Conservation (phyloP, 2,113 vertebrate genomes). For the Clupea harengus region DNA sequence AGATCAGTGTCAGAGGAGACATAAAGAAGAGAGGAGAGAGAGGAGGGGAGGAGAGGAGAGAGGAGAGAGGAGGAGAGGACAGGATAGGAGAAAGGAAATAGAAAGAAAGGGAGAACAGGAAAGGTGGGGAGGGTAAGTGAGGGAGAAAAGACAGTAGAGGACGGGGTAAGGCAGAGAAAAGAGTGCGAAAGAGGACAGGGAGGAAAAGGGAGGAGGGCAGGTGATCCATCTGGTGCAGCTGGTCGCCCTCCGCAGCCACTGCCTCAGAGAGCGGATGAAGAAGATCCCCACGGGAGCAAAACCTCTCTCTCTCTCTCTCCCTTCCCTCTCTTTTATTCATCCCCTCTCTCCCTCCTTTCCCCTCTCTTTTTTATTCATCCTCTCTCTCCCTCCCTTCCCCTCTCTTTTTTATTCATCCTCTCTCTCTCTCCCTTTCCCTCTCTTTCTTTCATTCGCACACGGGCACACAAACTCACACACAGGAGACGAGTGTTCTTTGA, state of each 20-base stretch:
- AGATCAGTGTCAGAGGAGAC: background rate
- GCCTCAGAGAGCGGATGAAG: background rate
- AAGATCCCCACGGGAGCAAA: background rate
- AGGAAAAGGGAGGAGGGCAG: background rate
- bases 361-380: background rate
- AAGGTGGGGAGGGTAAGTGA: background rate
- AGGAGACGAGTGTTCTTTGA: conserved; percentile 24
- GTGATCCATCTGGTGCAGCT: conserved; percentile 14
- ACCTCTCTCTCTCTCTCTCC: background rate
- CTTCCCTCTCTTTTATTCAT: background rate
- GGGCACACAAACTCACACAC: background rate
- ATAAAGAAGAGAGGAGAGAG: too few species aligned
- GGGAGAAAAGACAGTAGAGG: background rate
- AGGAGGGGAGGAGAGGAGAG: background rate
- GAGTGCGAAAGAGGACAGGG: background rate
- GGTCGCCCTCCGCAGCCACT: background rate
- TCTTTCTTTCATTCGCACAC: background rate
- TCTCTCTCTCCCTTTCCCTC: background rate
- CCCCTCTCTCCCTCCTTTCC: background rate
- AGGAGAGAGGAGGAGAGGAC: background rate
- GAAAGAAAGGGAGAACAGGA: background rate
- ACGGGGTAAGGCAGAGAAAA: background rate
- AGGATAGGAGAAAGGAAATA: background rate
- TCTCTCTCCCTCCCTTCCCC: background rate
- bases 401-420: background rate